A percentile compares a stretch with the other conserved stretches of the same genome.
phyloP scores from a whole-genome alignment of 2,113 vertebrate species.

The Carassius gibelio region DNA sequence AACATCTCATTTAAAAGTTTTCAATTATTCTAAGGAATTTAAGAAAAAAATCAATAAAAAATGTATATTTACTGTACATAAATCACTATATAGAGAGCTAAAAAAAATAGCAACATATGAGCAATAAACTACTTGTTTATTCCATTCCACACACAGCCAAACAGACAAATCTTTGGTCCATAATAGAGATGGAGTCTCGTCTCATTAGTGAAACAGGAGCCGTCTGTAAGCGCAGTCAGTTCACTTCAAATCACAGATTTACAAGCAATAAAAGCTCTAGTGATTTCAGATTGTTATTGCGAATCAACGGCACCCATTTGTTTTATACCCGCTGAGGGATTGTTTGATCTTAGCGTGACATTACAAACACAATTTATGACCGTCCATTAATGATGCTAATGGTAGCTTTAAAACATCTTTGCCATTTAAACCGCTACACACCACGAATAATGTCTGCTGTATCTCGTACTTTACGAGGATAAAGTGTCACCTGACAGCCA shows the following conservation, averaged over 20 bases:
- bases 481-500: constrained; percentile 3
- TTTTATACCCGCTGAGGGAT: constrained; percentile 9
- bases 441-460: background rate
- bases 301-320: constrained; percentile 25
- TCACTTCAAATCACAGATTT: constrained; percentile 34
- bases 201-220: constrained; percentile 21
- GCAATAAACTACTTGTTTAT: background rate
- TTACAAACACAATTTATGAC: constrained; percentile 11
- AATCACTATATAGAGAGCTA: background rate
- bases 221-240: constrained; percentile 14
- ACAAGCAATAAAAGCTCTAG: constrained; percentile 23
- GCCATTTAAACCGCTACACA: background rate
- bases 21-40: background rate
- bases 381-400: background rate
- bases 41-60: background rate
- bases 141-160: background rate
- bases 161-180: background rate
- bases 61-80: background rate
- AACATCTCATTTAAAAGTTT: background rate
- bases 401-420: constrained; percentile 2
- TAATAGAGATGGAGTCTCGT: constrained; percentile 17
- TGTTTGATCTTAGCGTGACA: constrained; percentile 2
- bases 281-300: constrained; percentile 17
- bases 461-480: background rate
- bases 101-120: background rate